A percentile compares a stretch with the other conserved stretches of the same genome.
Conservation (phyloP, 2,797 vertebrate genomes). For the Gymnoscopelus microlampas region DNA sequence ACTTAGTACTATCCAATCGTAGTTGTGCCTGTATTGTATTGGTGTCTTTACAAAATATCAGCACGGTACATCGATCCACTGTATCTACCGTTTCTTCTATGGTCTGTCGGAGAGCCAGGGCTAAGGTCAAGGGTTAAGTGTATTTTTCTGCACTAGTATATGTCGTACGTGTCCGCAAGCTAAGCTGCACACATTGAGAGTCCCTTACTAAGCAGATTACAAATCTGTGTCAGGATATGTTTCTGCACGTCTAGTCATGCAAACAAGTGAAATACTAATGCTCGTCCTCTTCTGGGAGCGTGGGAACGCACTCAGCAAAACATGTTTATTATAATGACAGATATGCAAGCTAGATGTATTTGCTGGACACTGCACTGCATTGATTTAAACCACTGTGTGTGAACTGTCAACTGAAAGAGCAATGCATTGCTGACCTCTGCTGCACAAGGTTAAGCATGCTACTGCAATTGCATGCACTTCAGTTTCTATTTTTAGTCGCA, state of each 20-base stretch:
- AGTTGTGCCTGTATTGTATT: neutral
- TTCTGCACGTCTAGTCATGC: constrained; percentile 68
- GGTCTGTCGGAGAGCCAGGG: neutral
- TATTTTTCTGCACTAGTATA: neutral
- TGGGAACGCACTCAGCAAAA: constrained; percentile 65
- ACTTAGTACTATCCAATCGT: too few species aligned
- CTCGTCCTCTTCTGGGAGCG: constrained; percentile 22
- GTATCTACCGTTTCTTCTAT: neutral
- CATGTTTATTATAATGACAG: constrained; percentile 61
- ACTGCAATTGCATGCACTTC: neutral
- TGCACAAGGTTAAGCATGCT: constrained; percentile 38
- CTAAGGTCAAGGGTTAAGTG: neutral
- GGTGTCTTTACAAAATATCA: neutral
- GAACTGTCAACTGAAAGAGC: neutral
- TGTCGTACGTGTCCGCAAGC: neutral
- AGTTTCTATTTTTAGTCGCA: constrained; percentile 2
- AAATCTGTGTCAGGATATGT: constrained; percentile 75
- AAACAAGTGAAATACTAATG: constrained; percentile 22
- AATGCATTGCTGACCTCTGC: constrained; percentile 67
- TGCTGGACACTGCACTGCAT: neutral
- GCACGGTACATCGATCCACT: neutral
- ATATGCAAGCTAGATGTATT: constrained; percentile 12
- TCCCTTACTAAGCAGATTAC: constrained; percentile 77
- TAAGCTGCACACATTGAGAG: constrained; percentile 51
- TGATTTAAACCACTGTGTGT: neutral